Conservation (phyloP, 2,113 vertebrate genomes). For the Struthio camelus region DNA sequence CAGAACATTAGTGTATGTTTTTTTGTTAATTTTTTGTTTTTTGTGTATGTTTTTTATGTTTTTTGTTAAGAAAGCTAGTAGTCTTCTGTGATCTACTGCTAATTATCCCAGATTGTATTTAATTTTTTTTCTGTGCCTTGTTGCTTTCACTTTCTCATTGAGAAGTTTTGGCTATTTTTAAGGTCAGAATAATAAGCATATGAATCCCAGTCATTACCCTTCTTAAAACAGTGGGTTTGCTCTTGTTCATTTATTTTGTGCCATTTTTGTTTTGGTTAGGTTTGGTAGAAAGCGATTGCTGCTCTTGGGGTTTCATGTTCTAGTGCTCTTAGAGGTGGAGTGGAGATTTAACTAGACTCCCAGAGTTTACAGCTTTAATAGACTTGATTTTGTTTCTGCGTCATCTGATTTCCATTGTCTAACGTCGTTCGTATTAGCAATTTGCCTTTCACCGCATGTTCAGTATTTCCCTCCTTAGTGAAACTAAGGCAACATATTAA, state of each 20-base stretch:
- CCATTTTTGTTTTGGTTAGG: neutral
- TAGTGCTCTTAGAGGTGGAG: neutral
- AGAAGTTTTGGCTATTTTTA: neutral
- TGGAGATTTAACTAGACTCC: neutral
- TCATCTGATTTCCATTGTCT: neutral
- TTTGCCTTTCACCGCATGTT: neutral
- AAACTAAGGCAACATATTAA: neutral
- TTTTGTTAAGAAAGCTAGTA: neutral
- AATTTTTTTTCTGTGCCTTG: neutral
- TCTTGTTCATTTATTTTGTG: neutral
- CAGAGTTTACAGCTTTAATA: neutral
- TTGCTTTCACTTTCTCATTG: neutral
- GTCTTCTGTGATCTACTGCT: neutral
- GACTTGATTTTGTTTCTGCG: neutral
- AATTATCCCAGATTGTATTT: neutral
- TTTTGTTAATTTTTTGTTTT: neutral
- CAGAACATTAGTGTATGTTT: neutral
- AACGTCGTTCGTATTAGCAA: neutral
- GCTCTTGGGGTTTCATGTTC: neutral
- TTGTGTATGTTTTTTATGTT: neutral
- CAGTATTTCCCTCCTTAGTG: neutral
- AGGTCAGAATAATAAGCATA: neutral
- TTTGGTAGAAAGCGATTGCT: neutral
- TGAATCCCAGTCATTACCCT: neutral
- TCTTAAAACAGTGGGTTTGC: neutral